Evolutionary conservation across 2,797 vertebrate species (phyloP).

Genomic region (Alcedo atthis): DNA sequence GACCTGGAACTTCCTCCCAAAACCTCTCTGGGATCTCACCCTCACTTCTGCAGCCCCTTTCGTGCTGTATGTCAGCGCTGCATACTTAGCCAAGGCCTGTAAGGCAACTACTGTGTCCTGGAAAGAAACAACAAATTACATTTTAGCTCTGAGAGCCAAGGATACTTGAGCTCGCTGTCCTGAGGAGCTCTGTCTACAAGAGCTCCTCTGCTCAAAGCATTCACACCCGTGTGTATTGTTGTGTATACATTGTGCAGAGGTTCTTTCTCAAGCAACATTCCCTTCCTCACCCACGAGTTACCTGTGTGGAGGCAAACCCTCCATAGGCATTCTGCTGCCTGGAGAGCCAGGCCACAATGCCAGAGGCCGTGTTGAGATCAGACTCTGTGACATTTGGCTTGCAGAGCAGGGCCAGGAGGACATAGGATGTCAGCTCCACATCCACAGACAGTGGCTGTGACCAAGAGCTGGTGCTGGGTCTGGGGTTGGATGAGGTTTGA

Average conservation of each 20-base stretch:
- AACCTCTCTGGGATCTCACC: constrained; percentile 38
- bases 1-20: constrained; percentile 62
- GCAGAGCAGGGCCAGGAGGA: constrained; percentile 64
- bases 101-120: constrained; percentile 79
- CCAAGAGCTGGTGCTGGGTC: not conserved
- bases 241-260: not conserved
- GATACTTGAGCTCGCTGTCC: not conserved
- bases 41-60: constrained; percentile 52
- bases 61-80: constrained; percentile 34
- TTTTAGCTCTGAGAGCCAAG: not conserved
- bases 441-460: constrained; percentile 67
- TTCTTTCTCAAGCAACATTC: not conserved
- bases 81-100: constrained; percentile 74
- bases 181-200: not conserved
- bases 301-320: constrained; percentile 78
- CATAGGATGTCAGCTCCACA: constrained; percentile 69
- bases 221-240: not conserved
- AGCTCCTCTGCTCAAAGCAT: not conserved
- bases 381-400: not conserved
- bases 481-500: not conserved
- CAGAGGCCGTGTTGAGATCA: constrained; percentile 30
- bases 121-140: not conserved
- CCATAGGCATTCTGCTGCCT: constrained; percentile 75
- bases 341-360: constrained; percentile 66
- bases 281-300: not conserved